Base-by-base conservation (phyloP, 2,888 invertebrate species). In the Apamea monoglypha region DNA sequence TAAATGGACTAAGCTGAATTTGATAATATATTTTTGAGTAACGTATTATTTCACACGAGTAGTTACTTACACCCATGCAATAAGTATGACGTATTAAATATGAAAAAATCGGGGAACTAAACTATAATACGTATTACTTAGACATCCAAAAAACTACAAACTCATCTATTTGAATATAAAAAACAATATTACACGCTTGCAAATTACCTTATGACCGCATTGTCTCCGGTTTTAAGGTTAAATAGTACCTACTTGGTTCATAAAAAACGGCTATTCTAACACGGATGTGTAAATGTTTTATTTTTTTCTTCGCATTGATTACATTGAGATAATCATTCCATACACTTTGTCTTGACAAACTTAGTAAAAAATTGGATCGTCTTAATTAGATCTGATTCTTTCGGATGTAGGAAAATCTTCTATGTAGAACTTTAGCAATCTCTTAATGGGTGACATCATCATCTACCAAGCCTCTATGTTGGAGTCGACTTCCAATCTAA, bases 171-270 rank as follows among this genome's bases (percentile, higher is more conserved):
- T 59, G n/a, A 68, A 47, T 32, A 63, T 25, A 77, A 82, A 82
- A 87, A 88, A 70, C 74, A 32, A 68, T 78, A 80, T 84, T 84
- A 82, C 69, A 56, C 64, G 75, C 63, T 79, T 47, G 64, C 73
- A 86, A 86, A 88, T 88, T 81, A 69, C 80, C 75, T 78, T 79
- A 81, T 83, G 76, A 87, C 75, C 68, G 77, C 85, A 83, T 88
- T 88, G 88, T 88, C 78, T 88, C 69, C 68, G 67, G 61, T 68
- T 81, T 79, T 86, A 75, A 85, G 76, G 77, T 85, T 79, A 74
- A 82, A 81, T 76, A 76, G 70, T 76, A 79, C 36, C 53, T 56
- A n/a, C 76, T 69, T 69, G 53, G 29, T 63, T 74, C 47, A 71
- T 72, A 81, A 83, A 82, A 80, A 80, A 72, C 79, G n/a, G 69